phyloP scores from a whole-genome alignment of 2,113 vertebrate genomes.

The Bos indicus region DNA sequence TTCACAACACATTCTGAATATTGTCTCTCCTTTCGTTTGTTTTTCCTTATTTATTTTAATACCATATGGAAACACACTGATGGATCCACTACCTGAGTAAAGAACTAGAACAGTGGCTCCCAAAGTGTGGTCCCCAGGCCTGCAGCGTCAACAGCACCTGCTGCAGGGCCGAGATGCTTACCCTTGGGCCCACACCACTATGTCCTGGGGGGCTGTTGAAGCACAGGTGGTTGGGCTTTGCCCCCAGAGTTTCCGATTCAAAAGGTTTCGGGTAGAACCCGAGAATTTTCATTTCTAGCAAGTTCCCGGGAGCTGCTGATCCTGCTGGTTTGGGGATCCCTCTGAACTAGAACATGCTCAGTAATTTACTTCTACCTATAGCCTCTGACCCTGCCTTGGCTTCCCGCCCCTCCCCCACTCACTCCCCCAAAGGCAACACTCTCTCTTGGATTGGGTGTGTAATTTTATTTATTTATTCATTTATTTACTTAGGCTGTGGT shows the following conservation, averaged over 20 bases:
- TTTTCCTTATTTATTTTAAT: not conserved
- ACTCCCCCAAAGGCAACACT: not conserved
- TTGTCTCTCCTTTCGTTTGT: not conserved
- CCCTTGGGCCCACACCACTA: rapidly evolving
- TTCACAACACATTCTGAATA: not conserved
- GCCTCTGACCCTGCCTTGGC: not conserved
- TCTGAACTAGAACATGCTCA: not conserved
- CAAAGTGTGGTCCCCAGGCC: too few species aligned
- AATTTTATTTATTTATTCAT: not conserved
- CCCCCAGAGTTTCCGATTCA: not conserved
- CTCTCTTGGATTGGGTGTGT: not conserved
- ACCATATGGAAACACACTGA: not conserved
- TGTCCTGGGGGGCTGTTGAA: not conserved
- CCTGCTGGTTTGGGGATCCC: not conserved
- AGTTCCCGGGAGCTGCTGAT: not conserved
- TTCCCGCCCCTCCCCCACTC: not conserved
- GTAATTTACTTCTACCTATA: rapidly evolving
- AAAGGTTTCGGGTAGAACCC: not conserved
- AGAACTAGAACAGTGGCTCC: not conserved
- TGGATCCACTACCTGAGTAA: not conserved
- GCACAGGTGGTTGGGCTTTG: not conserved
- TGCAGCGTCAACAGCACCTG: too few species aligned
- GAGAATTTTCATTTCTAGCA: not conserved
- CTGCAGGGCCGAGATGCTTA: not conserved
- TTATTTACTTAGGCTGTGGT: not conserved